These are phyloP conservation scores for Calameuta idolon DNA, from an alignment of 2,888 invertebrate species.

Conservation along the genomic window DNA sequence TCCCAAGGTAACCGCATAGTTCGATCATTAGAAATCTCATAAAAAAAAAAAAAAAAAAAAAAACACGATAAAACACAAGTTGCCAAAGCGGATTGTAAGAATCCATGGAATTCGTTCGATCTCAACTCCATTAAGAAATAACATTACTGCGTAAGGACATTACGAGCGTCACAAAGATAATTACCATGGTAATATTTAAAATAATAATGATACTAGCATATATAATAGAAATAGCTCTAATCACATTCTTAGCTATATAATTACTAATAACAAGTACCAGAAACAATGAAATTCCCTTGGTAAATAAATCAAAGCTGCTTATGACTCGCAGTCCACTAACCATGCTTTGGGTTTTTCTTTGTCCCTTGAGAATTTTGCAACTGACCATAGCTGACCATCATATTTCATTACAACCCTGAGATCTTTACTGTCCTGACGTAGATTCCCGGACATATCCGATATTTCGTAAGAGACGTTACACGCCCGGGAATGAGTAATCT, in stretches of 20 bases:
- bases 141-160: not conserved
- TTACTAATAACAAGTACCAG: not conserved
- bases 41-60: not conserved
- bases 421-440: not conserved
- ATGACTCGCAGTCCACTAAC: not conserved
- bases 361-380: slow-evolving; percentile 12
- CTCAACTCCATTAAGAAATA: not conserved
- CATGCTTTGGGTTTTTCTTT: not conserved
- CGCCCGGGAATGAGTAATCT: not conserved
- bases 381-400: slow-evolving; percentile 19
- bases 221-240: not conserved
- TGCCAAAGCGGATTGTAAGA: not conserved
- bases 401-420: slow-evolving; percentile 15
- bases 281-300: not conserved
- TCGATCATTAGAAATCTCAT: not conserved
- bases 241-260: not conserved
- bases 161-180: not conserved
- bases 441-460: not conserved
- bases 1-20: not conserved
- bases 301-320: not conserved
- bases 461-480: not conserved
- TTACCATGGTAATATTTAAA: no score
- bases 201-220: not conserved
- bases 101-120: not conserved
- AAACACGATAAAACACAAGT: not conserved